Conservation (phyloP, 1,140 invertebrate species). For the Drosophila insularis region DNA sequence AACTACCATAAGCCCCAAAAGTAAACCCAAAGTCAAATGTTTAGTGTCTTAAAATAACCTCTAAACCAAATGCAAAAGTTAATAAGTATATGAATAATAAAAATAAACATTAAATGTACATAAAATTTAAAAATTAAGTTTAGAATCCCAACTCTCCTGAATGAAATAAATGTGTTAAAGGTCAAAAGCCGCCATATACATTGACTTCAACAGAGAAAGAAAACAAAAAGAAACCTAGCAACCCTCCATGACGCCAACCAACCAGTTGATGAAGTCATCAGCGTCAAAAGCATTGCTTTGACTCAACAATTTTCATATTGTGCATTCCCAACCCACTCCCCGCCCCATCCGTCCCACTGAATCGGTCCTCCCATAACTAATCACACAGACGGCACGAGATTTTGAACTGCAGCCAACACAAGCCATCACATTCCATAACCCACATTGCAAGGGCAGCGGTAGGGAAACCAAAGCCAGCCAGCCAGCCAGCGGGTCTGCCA, state of each 20-base stretch:
- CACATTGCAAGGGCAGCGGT: not conserved
- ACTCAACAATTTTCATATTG: slow-evolving; percentile 37
- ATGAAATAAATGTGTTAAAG: slow-evolving; percentile 6
- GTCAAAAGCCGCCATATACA: slow-evolving; percentile 22
- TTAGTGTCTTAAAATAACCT: slow-evolving; percentile 1
- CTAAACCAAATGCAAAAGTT: not conserved
- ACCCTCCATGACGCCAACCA: slow-evolving; percentile 52
- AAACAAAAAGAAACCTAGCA: slow-evolving; percentile 8
- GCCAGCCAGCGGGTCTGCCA: slow-evolving; percentile 20
- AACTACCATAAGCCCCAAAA: slow-evolving; percentile 36
- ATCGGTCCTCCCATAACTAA: not conserved
- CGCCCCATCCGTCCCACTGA: not conserved
- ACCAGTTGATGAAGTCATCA: slow-evolving; percentile 61
- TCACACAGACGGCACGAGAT: slow-evolving; percentile 22
- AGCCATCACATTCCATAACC: not conserved
- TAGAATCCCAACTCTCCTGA: not conserved
- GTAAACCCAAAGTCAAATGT: not conserved
- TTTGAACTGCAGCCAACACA: slow-evolving; percentile 45
- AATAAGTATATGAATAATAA: slow-evolving; percentile 7
- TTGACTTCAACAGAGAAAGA: slow-evolving; percentile 4
- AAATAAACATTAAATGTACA: not conserved
- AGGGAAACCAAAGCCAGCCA: not conserved
- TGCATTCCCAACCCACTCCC: slow-evolving; percentile 2
- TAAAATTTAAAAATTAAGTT: not conserved
- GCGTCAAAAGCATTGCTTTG: slow-evolving; percentile 20